phyloP scores from a whole-genome alignment of 1,140 invertebrate genomes.

The Wiebesia pumilae region DNA sequence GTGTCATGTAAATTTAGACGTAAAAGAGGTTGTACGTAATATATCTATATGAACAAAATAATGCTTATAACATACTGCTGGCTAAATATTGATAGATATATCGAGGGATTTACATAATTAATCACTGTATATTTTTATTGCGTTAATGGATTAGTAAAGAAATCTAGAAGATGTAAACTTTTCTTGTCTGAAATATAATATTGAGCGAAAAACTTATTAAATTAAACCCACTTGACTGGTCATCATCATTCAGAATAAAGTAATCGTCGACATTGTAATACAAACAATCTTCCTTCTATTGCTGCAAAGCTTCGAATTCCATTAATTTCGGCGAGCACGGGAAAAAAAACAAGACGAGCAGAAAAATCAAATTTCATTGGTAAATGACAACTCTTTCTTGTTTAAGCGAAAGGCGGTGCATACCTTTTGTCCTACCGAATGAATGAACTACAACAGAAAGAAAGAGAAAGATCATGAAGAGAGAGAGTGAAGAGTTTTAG shows the following conservation, averaged over 20 bases:
- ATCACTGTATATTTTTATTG: neutral
- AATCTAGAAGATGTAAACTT: neutral
- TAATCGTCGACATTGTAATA: conserved; percentile 37
- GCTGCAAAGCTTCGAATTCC: conserved; percentile 26
- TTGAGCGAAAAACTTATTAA: conserved; percentile 26
- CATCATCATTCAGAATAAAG: neutral
- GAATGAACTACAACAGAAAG: neutral
- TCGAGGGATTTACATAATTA: neutral
- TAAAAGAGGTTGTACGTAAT: neutral
- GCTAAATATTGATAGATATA: too few relatives aligned
- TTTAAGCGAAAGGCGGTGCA: conserved; percentile 25
- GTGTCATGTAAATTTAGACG: neutral
- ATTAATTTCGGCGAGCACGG: conserved; percentile 39
- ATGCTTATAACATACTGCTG: neutral
- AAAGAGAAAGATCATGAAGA: neutral
- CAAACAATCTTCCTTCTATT: conserved; percentile 26
- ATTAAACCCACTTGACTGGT: neutral
- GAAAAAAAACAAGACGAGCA: conserved; percentile 29
- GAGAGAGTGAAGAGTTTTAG: neutral
- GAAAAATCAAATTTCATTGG: conserved; percentile 53
- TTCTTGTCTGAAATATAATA: neutral
- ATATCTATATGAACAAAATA: neutral
- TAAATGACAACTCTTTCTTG: conserved; percentile 52
- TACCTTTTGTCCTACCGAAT: conserved; percentile 48
- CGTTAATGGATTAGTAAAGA: neutral